Base-by-base conservation (phyloP, 2,888 invertebrate genomes). In the Synanthedon formicaeformis region DNA sequence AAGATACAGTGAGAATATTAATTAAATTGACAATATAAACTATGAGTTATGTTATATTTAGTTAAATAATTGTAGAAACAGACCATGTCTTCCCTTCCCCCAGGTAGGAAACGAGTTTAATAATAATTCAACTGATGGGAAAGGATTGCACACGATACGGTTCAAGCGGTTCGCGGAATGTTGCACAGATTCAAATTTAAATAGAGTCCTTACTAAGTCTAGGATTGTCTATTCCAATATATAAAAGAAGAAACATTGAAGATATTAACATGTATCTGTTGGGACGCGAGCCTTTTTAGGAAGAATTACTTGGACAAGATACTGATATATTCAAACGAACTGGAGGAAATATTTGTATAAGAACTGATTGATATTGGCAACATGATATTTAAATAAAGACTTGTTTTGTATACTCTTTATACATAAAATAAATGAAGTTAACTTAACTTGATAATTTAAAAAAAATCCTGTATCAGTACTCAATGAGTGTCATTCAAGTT, bases 121-220 rank as follows among this genome's bases (percentile, higher is more conserved):
- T n/a, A 51, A 41, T 45, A 45, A 8, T 45, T 13, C 45, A 45
- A 45, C 13, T 14, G 45, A 45, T 45, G 45, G 45, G 13, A 45
- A 45, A 11, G 6, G 13, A 14, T 41, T 12, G 40, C 41, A 41
- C 41, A 49, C 57, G 58, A 53, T 54, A 55, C 57, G 58, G 54
- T 56, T 54, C 52, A 53, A 51, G 53, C 41, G 52, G 51, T 55
- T 50, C 16, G 18, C 34, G 56, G 58, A 58, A 58, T 58, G 58
- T 50, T 53, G 55, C 55, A 51, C 48, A 53, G 50, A 51, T 49
- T 53, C 50, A 45, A 45, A 45, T 45, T 45, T 45, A 45, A 45
- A 45, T 45, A 45, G 45, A 45, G 45, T 45, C 45, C 45, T 45
- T 45, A 13, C 45, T 13, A 6, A 45, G 45, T 45, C 45, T 45